A percentile compares a stretch with the other conserved stretches of the same genome.
Evolutionary conservation across 2,888 invertebrate species (phyloP).

Genomic region (Pseudococcus jackbeardsleyi): DNA sequence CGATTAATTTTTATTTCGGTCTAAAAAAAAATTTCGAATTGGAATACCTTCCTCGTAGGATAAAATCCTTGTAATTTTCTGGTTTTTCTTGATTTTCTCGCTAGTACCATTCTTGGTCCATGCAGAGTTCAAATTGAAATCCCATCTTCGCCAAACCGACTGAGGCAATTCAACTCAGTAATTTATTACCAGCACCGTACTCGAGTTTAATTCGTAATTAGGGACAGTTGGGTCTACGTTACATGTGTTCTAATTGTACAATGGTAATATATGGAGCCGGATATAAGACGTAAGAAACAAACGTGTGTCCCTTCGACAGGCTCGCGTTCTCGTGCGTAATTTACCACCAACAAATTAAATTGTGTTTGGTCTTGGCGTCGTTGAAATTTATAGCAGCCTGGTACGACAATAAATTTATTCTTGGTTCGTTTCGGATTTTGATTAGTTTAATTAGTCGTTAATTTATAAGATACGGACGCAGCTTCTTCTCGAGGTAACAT

Average conservation of each 20-base stretch:
- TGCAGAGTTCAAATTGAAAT: background rate
- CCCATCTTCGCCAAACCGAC: background rate
- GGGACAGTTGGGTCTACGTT: conserved; percentile 52
- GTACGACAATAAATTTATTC: conserved; percentile 36
- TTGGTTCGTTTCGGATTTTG: conserved; percentile 41
- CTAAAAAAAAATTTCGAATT: too few relatives aligned
- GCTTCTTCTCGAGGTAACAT: background rate
- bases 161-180: background rate
- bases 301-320: conserved; percentile 58
- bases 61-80: too few relatives aligned
- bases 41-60: too few relatives aligned
- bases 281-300: conserved; percentile 46
- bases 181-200: conserved; percentile 33
- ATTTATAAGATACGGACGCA: conserved; percentile 11
- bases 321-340: conserved; percentile 33
- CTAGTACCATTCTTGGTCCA: too few relatives aligned
- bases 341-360: conserved; percentile 63
- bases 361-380: conserved; percentile 60
- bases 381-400: conserved; percentile 54
- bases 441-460: conserved; percentile 54
- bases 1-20: too few relatives aligned
- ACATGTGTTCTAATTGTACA: conserved; percentile 16
- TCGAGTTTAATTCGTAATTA: conserved; percentile 62
- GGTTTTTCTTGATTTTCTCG: too few relatives aligned
- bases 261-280: conserved; percentile 39